Base-by-base conservation (phyloP, 2,888 invertebrate genomes). In the Latrodectus elegans region DNA sequence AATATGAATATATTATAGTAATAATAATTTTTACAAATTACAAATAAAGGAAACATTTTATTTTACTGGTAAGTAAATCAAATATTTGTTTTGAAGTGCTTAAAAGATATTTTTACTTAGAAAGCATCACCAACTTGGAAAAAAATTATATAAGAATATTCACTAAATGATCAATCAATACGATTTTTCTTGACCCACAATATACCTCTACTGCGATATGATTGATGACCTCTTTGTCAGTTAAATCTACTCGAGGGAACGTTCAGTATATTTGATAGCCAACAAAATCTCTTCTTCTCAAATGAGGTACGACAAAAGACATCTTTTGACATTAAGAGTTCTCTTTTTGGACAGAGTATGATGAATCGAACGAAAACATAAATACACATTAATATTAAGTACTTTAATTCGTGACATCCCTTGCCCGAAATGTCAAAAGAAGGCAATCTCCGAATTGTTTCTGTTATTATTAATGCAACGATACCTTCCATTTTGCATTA, bases 321-420 rank as follows among this genome's bases (percentile, higher is more conserved):
- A 60, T 60, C n/a, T 60, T 60, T 6, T 60, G 60, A 60, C 60
- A 60, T 60, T 60, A 60, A 60, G n/a, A 60, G 60, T n/a, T 60
- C 12, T 11, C 38, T 60, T 60, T 60, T 15, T 15, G 15, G n/a
- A 15, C 60, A 6, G 60, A 60, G 12, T 15, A 60, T 60, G 60
- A 60, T 60, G 60, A 60, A 60, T 60, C n/a, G n/a, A 11, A 11
- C 60, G 60, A 60, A 60, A 60, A 60, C 60, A n/a, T 6, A 60
- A 60, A 60, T 60, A 60, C 60, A 15, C 60, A 60, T 60, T 60
- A 60, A 60, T 60, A 60, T 14, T 60, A n/a, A 38, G 38, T 38
- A 60, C 60, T 60, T 60, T 11, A 60, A n/a, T 12, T 60, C 60
- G n/a, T 38, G 38, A 38, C 38, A 38, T 38, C 38, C 38, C 38